These are phyloP conservation scores for Leuciscus waleckii DNA, from an alignment of 2,797 vertebrate genomes.

Conservation along the genomic window DNA sequence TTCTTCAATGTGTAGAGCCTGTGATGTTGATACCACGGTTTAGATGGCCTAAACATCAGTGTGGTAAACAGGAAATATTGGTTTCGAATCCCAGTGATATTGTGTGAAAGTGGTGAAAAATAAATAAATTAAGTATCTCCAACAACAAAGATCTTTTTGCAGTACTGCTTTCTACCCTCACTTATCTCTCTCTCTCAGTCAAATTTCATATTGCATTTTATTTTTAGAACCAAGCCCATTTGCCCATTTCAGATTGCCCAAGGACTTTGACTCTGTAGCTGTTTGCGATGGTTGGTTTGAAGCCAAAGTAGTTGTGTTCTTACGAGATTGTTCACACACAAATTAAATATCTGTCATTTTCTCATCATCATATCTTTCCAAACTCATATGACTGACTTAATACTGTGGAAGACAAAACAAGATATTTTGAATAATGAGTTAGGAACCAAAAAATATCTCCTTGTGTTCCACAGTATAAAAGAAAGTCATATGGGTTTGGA, in stretches of 20 bases:
- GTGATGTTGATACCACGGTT: background rate
- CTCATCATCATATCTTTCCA: background rate
- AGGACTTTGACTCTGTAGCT: conserved; percentile 18
- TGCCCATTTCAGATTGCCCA: conserved; percentile 9
- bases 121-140: background rate
- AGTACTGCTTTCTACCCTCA: conserved; percentile 1
- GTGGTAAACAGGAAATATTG: background rate
- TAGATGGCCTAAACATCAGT: background rate
- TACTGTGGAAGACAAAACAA: background rate
- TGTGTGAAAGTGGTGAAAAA: background rate
- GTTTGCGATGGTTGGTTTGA: conserved; percentile 33
- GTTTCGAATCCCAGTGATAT: background rate
- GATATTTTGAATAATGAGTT: background rate
- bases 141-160: conserved; percentile 46
- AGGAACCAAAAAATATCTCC: background rate
- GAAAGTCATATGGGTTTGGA: background rate
- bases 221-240: conserved; percentile 19
- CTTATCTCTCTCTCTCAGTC: background rate
- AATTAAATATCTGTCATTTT: background rate
- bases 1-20: background rate
- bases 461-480: background rate
- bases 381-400: background rate
- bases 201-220: conserved; percentile 4
- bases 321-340: no score
- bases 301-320: background rate